Evolutionary conservation across 2,113 vertebrate species (phyloP).

Genomic region (Alosa alosa): DNA sequence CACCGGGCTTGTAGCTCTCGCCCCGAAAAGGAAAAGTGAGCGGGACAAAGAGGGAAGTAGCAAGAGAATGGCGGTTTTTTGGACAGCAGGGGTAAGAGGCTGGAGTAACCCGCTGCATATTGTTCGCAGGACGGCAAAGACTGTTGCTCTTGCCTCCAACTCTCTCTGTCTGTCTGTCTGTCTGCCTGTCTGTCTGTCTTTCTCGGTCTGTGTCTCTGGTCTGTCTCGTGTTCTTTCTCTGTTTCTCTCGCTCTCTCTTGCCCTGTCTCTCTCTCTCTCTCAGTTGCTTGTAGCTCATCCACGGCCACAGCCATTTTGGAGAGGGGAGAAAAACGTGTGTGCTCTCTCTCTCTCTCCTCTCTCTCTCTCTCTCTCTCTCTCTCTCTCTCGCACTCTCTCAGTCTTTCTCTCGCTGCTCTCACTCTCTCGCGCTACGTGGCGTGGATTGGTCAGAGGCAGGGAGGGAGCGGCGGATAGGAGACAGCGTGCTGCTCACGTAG

Average conservation of each 20-base stretch:
- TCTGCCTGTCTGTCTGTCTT: conserved; percentile 52
- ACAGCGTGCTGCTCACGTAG: conserved; percentile 54
- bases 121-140: conserved; percentile 59
- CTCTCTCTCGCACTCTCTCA: conserved; percentile 57
- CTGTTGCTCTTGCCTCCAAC: conserved; percentile 49
- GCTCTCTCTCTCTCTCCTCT: conserved; percentile 22
- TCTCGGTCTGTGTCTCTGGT: conserved; percentile 46
- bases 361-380: conserved; percentile 29
- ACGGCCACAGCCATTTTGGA: conserved; percentile 78
- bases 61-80: conserved; percentile 33
- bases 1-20: conserved; percentile 39
- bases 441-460: conserved; percentile 65
- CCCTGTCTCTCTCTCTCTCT: conserved; percentile 18
- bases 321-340: conserved; percentile 60
- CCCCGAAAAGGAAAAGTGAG: conserved; percentile 59
- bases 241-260: conserved; percentile 55
- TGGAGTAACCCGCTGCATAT: conserved; percentile 16
- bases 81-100: not conserved
- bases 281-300: conserved; percentile 43
- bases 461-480: conserved; percentile 58
- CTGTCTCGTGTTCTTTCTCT: conserved; percentile 40
- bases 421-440: conserved; percentile 70
- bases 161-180: conserved; percentile 53
- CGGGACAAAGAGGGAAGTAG: conserved; percentile 68
- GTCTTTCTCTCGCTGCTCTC: conserved; percentile 60